phyloP scores from a whole-genome alignment of 2,797 vertebrate genomes.

The Sebastes melanostomus region DNA sequence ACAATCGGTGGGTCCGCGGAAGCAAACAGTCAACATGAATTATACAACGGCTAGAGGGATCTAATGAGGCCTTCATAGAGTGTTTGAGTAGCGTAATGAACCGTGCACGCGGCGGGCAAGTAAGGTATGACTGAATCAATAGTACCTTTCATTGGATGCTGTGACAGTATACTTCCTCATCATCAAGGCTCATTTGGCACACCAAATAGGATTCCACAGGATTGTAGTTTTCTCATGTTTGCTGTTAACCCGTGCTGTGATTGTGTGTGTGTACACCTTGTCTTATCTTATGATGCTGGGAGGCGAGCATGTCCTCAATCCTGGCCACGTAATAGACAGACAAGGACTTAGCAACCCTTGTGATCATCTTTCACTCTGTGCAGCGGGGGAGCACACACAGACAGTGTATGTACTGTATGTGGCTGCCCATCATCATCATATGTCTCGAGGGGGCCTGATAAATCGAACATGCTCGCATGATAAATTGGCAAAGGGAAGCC shows the following conservation, averaged over 20 bases:
- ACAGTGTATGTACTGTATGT: slow-evolving; percentile 3
- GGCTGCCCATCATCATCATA: slow-evolving; percentile 51
- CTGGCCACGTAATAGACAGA: neutral
- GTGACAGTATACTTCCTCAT: slow-evolving; percentile 18
- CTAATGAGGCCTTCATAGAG: slow-evolving; percentile 53
- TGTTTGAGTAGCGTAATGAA: slow-evolving; percentile 58
- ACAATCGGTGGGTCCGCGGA: slow-evolving; percentile 38
- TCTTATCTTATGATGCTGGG: neutral
- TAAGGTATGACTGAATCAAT: slow-evolving; percentile 56
- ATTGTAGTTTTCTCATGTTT: neutral
- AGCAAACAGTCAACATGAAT: slow-evolving; percentile 58
- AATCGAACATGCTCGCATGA: slow-evolving; percentile 61
- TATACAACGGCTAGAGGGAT: slow-evolving; percentile 27
- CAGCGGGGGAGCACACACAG: neutral
- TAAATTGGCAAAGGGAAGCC: slow-evolving; percentile 62
- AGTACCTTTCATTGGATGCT: slow-evolving; percentile 28
- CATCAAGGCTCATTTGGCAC: slow-evolving; percentile 39
- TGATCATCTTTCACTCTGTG: slow-evolving; percentile 19
- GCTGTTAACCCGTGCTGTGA: slow-evolving; percentile 1
- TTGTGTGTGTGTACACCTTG: neutral
- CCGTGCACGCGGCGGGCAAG: slow-evolving; percentile 3
- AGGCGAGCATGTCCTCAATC: slow-evolving; percentile 6
- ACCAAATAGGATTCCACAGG: neutral
- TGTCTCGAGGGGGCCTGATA: slow-evolving; percentile 53
- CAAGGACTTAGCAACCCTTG: slow-evolving; percentile 17